These are phyloP conservation scores for Benthosema pterotum DNA, from an alignment of 2,797 vertebrate genomes.

Conservation along the genomic window DNA sequence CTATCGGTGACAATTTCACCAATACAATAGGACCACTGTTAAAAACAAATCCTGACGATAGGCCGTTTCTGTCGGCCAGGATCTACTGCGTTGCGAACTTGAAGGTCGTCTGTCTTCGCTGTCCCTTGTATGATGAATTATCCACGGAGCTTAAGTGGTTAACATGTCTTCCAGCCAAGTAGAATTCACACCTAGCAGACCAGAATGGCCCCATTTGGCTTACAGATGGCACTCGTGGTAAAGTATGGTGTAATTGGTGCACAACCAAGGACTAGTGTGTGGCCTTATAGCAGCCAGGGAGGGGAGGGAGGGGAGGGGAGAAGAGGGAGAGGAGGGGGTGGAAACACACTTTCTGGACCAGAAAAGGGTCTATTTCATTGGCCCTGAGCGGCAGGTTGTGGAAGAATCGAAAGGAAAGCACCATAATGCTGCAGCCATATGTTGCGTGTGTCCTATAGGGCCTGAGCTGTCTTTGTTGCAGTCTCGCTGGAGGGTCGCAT, in stretches of 20 bases:
- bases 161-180: constrained; percentile 50
- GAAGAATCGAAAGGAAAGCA: constrained; percentile 44
- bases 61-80: too few relatives aligned
- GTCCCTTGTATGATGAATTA: too few relatives aligned
- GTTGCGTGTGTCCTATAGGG: constrained; percentile 73
- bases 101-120: too few relatives aligned
- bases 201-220: constrained; percentile 73
- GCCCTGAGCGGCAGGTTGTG: constrained; percentile 58
- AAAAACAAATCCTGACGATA: too few relatives aligned
- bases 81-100: too few relatives aligned
- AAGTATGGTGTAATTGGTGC: constrained; percentile 76
- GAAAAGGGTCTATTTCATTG: constrained; percentile 57
- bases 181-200: constrained; percentile 68
- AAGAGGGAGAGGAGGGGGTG: constrained; percentile 21
- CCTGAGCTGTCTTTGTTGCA: constrained; percentile 76
- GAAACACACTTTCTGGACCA: constrained; percentile 75
- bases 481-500: constrained; percentile 73
- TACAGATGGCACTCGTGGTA: constrained; percentile 75
- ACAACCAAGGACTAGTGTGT: constrained; percentile 74
- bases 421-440: constrained; percentile 77
- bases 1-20: too few relatives aligned
- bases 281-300: constrained; percentile 65
- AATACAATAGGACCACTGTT: too few relatives aligned
- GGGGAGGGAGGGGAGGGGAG: background rate
- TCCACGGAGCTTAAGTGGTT: background rate